Evolutionary conservation across 2,797 vertebrate genomes (phyloP), one percentile per base, ranked within the genome.

Genomic region (Gastrophryne carolinensis): DNA sequence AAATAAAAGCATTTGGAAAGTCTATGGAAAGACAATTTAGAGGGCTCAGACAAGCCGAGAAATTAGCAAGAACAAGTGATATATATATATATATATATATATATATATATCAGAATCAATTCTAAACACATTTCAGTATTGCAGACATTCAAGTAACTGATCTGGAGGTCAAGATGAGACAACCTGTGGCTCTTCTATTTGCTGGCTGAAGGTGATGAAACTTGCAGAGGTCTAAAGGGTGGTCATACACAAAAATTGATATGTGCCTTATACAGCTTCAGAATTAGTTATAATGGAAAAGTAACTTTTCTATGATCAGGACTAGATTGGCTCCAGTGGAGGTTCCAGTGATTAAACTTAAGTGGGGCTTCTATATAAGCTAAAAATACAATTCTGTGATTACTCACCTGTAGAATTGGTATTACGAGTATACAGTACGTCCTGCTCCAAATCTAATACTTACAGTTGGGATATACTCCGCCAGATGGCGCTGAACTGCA

Each of bases 101-200:
- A 27, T 50, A 53, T 23, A 23, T 39, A 21, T 32, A 57, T 26
- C 29, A 23, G 34, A 6, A 17, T 35, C 23, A 35, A 10, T 35
- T 6, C 34, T 67, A 30, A 65, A 35, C 30, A 56, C 23, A 53
- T 37, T 21, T 56, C 30, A 29, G 34, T 37, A 68, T 26, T 53
- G 32, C 27, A 57, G 26, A 56, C 66, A 21, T 69, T 69, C 52
- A 72, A 72, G 30, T 52, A 60, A 61, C 56, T 50, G 50, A 41
- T 52, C 29, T 72, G 39, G 30, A 21, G 34, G 23, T 56, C 24
- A 41, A 24, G 39, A 10, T n/a, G 27, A 41, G 32, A 53, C 34
- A 41, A 41, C 35, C 24, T 30, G 52, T 27, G 30, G 24, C 10
- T 57, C 35, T 41, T 56, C 50, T n/a, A 12, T 5, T 8, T 37